Base-by-base conservation (phyloP, 2,797 vertebrate species). In the Diplodus puntazzo region DNA sequence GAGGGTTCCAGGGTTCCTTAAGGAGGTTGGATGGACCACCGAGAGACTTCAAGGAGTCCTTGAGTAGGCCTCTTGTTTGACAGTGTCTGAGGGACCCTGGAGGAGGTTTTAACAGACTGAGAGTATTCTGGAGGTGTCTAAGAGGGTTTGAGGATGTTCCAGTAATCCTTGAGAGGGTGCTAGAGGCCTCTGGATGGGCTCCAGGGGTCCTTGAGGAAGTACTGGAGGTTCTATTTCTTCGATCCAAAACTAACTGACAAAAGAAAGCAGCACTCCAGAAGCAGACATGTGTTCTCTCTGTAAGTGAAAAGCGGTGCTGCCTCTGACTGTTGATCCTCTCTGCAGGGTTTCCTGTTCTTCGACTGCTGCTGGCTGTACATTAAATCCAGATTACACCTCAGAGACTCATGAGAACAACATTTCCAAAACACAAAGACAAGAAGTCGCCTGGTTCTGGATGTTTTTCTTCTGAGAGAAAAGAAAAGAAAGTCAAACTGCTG, bases 311-410 rank as follows among this genome's bases (percentile, higher is more conserved):
- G 53, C 64, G 64, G 73, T 17, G 66, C 75, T 81, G 79, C 81
- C 73, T 52, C 55, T 12, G 80, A 53, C 60, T 81, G 77, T 75
- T 87, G 76, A 71, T 82, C 69, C 58, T 88, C 85, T 81, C 88
- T 81, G 83, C 75, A 78, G 84, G 82, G 84, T 77, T 73, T 83
- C 84, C 81, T 77, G 85, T 82, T 74, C 83, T 69, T 52, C 64
- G 21, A 79, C 81, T 78, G 75, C 81, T 80, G 75, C 77, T 74
- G 79, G 79, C 66, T 78, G 17, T 67, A 77, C 82, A 82, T 89
- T 84, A 87, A 86, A 88, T 77, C 87, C 86, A 89, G 84, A 90
- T 86, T 63, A 80, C 84, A 76, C 88, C 88, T 82, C 78, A 4
- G 90, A 88, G 90, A 90, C 87, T 75, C 58, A 48, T 57, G 83